phyloP scores from a whole-genome alignment of 1,140 invertebrate genomes.

The Steinernema feltiae region DNA sequence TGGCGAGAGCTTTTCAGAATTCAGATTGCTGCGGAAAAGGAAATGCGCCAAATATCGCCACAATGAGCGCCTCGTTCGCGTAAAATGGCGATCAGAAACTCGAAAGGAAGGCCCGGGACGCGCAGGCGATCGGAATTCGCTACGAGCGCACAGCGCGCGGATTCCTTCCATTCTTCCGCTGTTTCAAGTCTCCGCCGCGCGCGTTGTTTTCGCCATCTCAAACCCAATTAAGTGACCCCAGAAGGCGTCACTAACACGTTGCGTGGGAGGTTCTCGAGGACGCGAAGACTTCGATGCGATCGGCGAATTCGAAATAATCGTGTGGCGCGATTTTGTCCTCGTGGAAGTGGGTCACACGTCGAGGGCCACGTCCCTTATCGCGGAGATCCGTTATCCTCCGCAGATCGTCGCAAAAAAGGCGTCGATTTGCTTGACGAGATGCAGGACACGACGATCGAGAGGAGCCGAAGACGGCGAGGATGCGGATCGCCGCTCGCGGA shows the following conservation, averaged over 20 bases:
- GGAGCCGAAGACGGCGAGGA: not conserved
- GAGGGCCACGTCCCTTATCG: conserved; percentile 11
- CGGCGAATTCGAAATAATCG: not conserved
- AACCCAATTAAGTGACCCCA: conserved; percentile 9
- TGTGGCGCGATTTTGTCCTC: conserved; percentile 1
- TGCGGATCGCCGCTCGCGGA: too few species aligned
- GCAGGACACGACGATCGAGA: not conserved
- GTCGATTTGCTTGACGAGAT: not conserved
- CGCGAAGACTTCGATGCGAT: not conserved
- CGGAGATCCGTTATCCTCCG: conserved; percentile 5
- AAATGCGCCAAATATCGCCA: too few species aligned
- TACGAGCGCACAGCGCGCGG: too few species aligned
- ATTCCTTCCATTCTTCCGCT: not conserved
- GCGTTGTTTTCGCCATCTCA: conserved; percentile 1
- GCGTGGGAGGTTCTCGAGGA: not conserved
- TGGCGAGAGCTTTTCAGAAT: too few species aligned
- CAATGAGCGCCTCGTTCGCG: too few species aligned
- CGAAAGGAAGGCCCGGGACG: too few species aligned
- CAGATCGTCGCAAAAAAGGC: not conserved
- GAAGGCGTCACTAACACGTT: not conserved
- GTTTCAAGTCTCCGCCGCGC: conserved; percentile 1
- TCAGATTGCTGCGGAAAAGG: too few species aligned
- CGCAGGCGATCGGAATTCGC: too few species aligned
- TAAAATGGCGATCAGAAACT: too few species aligned
- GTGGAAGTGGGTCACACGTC: not conserved